These are phyloP conservation scores for Pterocles orientalis DNA, from an alignment of 2,113 vertebrate genomes.

Conservation along the genomic window DNA sequence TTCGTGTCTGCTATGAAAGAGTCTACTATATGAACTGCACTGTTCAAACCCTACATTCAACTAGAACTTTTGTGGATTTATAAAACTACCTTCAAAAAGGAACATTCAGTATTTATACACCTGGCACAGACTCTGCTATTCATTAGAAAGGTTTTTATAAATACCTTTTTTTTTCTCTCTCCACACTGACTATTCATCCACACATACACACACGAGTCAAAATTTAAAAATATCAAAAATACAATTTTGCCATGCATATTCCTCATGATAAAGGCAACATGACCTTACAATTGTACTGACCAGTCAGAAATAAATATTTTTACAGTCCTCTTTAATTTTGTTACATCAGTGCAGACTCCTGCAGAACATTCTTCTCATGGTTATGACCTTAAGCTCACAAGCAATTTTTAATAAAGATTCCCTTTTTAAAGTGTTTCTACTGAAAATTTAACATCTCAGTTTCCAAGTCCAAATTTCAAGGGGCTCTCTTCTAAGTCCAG, in stretches of 20 bases:
- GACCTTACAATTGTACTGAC: neutral
- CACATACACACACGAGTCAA: neutral
- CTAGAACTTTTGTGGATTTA: conserved; percentile 8
- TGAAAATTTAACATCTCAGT: neutral
- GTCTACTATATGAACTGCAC: neutral
- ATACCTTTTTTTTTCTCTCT: neutral
- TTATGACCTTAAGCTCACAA: neutral
- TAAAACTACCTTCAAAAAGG: conserved; percentile 56
- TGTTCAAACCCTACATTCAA: neutral
- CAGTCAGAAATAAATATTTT: neutral
- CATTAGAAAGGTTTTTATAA: conserved; percentile 6
- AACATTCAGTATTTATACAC: conserved; percentile 60
- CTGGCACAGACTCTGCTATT: conserved; percentile 59
- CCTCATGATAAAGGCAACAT: neutral
- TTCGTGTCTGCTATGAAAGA: neutral
- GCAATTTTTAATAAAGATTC: conserved; percentile 18
- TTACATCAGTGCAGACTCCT: neutral
- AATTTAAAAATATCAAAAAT: neutral
- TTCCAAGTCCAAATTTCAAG: conserved; percentile 13
- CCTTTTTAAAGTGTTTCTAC: neutral
- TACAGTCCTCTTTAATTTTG: neutral
- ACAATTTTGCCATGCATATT: neutral
- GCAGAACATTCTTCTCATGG: neutral
- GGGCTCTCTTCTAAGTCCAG: neutral
- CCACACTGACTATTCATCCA: neutral